Percentiles rank a stretch among this genome's conserved stretches.
These are phyloP conservation scores for Daboia siamensis DNA, from an alignment of 2,113 vertebrate species.

Conservation along the genomic window DNA sequence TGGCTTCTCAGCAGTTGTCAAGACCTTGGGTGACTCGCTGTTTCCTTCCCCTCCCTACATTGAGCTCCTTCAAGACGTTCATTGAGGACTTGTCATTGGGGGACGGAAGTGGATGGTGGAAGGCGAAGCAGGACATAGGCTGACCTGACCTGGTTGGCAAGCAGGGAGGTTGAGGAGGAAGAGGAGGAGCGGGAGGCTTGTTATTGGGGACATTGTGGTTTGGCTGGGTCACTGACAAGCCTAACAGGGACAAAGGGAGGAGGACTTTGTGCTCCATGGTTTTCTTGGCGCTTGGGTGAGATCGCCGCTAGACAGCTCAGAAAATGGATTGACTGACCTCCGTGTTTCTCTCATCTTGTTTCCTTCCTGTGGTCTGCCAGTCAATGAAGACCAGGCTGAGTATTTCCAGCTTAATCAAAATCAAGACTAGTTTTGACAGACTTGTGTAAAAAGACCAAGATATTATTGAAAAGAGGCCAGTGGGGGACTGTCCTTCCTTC, in stretches of 20 bases:
- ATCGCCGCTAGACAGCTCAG: not conserved
- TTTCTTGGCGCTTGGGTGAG: not conserved
- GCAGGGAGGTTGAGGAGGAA: not conserved
- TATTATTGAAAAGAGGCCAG: no score
- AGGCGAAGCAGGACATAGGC: not conserved
- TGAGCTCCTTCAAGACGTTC: not conserved
- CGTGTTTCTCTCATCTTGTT: not conserved
- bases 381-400: not conserved
- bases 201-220: rapidly evolving
- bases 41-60: not conserved
- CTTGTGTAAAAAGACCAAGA: not conserved
- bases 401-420: not conserved
- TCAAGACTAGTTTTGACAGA: not conserved
- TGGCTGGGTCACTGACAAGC: constrained; percentile 7
- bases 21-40: constrained; percentile 2
- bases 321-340: not conserved
- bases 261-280: not conserved
- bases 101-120: constrained; percentile 19
- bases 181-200: constrained; percentile 8
- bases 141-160: not conserved
- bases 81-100: constrained; percentile 21
- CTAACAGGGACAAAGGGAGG: not conserved
- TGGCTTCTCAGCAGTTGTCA: constrained; percentile 4
- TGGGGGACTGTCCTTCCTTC: no score
- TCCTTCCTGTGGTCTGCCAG: not conserved